These are phyloP conservation scores for Channa argus DNA, from an alignment of 2,113 vertebrate genomes.

Conservation along the genomic window DNA sequence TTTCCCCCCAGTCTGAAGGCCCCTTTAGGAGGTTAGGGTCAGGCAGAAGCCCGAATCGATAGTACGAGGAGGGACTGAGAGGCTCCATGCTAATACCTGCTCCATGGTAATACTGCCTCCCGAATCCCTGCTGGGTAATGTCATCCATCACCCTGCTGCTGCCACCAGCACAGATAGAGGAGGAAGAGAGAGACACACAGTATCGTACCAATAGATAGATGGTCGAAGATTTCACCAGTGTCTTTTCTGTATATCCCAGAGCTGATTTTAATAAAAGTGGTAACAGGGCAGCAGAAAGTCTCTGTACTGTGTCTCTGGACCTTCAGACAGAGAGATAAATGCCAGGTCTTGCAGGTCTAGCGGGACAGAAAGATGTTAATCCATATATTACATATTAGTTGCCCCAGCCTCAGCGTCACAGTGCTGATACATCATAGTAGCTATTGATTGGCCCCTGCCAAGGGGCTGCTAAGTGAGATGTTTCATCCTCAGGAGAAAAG, in stretches of 20 bases:
- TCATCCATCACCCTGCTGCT: conserved; percentile 72
- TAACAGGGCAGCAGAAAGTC: conserved; percentile 57
- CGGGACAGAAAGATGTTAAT: conserved; percentile 69
- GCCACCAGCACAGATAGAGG: conserved; percentile 49
- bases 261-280: conserved; percentile 74
- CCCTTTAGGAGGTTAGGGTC: conserved; percentile 70
- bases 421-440: conserved; percentile 59
- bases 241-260: conserved; percentile 50
- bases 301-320: conserved; percentile 42
- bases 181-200: conserved; percentile 33
- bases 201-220: conserved; percentile 54
- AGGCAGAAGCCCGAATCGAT: conserved; percentile 71
- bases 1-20: conserved; percentile 44
- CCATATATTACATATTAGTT: conserved; percentile 66
- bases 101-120: conserved; percentile 56
- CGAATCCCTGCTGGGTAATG: conserved; percentile 69
- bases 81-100: conserved; percentile 73
- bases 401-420: conserved; percentile 26
- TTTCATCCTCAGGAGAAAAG: conserved; percentile 51
- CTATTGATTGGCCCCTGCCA: conserved; percentile 65
- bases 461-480: conserved; percentile 66
- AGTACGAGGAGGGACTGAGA: conserved; percentile 50
- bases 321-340: conserved; percentile 73
- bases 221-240: conserved; percentile 33
- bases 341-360: conserved; percentile 46